phyloP scores from a whole-genome alignment of 2,797 vertebrate species.

The Rhabdomys pumilio region DNA sequence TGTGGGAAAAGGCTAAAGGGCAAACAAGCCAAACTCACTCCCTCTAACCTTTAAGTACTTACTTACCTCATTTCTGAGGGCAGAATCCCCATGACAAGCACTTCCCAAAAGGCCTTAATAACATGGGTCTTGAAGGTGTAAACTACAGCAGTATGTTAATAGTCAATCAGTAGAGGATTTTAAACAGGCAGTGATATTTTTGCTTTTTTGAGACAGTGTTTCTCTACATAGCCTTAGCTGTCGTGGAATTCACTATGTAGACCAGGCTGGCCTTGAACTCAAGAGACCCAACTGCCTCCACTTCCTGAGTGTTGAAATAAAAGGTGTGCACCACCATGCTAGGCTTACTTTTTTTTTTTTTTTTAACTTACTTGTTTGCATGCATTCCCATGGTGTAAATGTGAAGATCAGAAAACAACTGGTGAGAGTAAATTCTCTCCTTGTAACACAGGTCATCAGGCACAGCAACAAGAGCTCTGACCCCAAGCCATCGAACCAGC shows the following conservation, averaged over 20 bases:
- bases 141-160: background rate
- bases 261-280: background rate
- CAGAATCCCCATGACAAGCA: background rate
- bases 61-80: background rate
- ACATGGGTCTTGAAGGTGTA: background rate
- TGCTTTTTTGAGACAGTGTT: background rate
- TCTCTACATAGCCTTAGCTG: background rate
- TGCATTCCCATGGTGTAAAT: background rate
- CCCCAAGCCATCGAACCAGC: background rate
- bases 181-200: background rate
- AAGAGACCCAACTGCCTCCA: background rate
- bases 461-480: background rate
- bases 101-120: background rate
- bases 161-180: constrained; percentile 9
- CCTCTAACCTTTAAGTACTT: background rate
- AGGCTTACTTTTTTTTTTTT: background rate
- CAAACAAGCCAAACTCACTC: background rate
- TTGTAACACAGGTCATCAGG: background rate
- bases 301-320: background rate
- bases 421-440: background rate
- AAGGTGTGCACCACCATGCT: background rate
- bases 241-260: background rate
- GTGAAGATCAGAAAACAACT: background rate
- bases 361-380: background rate
- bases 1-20: background rate